These are phyloP conservation scores for Sanderia malayensis DNA, from an alignment of 30 jellyfish, hydroid and myxozoan species.

Conservation along the genomic window DNA sequence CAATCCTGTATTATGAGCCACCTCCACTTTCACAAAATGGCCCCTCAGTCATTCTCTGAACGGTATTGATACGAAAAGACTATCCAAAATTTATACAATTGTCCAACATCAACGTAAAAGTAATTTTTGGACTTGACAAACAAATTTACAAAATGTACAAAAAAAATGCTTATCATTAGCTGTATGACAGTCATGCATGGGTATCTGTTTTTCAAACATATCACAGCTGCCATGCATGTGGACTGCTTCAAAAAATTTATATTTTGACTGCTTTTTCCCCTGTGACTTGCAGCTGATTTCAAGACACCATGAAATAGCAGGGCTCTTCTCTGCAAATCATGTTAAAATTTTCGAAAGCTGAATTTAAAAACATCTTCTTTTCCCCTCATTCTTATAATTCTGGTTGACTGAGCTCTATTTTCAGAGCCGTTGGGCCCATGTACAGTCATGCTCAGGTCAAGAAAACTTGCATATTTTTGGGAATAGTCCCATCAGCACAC, in stretches of 20 bases:
- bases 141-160: neutral
- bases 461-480: too few species aligned
- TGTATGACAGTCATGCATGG: slow-evolving; percentile 7
- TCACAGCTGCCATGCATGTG: slow-evolving; percentile 28
- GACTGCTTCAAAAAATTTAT: neutral
- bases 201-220: slow-evolving; percentile 15
- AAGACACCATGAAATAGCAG: neutral
- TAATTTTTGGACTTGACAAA: neutral
- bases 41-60: too few species aligned
- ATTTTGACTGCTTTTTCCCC: neutral
- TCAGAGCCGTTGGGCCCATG: too few species aligned
- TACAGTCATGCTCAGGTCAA: too few species aligned
- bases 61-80: too few species aligned
- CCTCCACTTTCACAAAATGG: too few species aligned
- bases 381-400: too few species aligned
- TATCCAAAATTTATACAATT: too few species aligned
- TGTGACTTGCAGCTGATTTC: neutral
- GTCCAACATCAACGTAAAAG: too few species aligned
- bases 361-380: neutral
- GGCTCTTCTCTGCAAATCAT: slow-evolving; percentile 1
- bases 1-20: too few species aligned
- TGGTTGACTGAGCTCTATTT: too few species aligned
- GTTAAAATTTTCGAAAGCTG: neutral
- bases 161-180: slow-evolving; percentile 10
- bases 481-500: too few species aligned